Conservation (phyloP, 2,797 vertebrate species). For the Ibycter americanus region DNA sequence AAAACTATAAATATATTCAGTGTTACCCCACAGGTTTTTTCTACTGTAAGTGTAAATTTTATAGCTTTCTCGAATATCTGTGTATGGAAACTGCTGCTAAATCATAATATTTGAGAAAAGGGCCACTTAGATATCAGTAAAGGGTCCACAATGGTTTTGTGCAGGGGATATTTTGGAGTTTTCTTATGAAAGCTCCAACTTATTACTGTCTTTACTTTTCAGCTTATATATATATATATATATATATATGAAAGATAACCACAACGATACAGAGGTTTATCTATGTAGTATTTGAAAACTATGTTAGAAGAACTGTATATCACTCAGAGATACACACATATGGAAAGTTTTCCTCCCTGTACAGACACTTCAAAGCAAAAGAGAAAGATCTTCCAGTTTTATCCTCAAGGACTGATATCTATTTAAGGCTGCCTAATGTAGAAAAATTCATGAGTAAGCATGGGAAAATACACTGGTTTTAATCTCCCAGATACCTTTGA, state of each 20-base stretch:
- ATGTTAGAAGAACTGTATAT: neutral
- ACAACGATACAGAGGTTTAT: too few relatives aligned
- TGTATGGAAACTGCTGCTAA: neutral
- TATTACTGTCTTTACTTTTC: neutral
- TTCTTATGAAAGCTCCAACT: neutral
- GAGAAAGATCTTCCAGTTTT: neutral
- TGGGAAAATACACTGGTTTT: slow-evolving; percentile 20
- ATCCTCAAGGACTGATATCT: slow-evolving; percentile 4
- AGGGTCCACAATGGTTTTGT: neutral
- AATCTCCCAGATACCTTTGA: slow-evolving; percentile 36
- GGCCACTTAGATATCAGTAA: neutral
- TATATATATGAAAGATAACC: neutral
- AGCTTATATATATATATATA: neutral
- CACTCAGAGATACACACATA: neutral
- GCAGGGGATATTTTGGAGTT: neutral
- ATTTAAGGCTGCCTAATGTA: neutral
- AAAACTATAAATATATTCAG: neutral
- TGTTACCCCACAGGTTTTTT: neutral
- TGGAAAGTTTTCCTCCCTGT: neutral
- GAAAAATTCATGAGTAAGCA: slow-evolving; percentile 40
- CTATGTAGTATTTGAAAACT: neutral
- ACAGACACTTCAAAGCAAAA: neutral
- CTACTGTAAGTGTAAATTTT: neutral
- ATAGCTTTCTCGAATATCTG: neutral
- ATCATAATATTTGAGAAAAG: neutral